A percentile compares a stretch with the other conserved stretches of the same genome.
These are phyloP conservation scores for Wasmannia auropunctata DNA, from an alignment of 1,140 invertebrate genomes.

Conservation along the genomic window DNA sequence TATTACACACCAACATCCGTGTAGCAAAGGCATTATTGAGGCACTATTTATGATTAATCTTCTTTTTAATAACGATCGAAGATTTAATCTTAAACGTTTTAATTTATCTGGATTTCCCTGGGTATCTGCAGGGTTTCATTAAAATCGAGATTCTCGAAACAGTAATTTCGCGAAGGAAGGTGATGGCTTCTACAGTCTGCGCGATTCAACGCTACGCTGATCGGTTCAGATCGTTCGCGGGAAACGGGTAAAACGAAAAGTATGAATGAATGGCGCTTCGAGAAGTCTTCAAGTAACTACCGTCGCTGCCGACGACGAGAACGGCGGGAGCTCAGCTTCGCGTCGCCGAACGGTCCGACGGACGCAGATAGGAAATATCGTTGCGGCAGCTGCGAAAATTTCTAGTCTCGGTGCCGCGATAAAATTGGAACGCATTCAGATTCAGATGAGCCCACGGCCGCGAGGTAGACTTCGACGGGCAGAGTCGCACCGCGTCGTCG, in stretches of 20 bases:
- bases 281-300: background rate
- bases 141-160: background rate
- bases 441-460: conserved; percentile 62
- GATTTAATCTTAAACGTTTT: no score
- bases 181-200: background rate
- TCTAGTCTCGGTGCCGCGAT: conserved; percentile 38
- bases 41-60: no score
- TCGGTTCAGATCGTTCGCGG: background rate
- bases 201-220: background rate
- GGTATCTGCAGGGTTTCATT: background rate
- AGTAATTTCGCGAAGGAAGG: background rate
- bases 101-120: background rate
- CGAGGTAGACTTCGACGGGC: background rate
- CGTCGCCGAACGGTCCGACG: background rate
- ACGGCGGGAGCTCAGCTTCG: background rate
- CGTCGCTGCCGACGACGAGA: background rate
- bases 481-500: background rate
- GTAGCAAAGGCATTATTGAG: no score
- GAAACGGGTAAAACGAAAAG: conserved; percentile 16
- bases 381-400: conserved; percentile 41
- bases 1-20: no score
- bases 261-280: background rate
- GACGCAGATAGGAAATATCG: conserved; percentile 21
- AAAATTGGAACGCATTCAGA: conserved; percentile 67
- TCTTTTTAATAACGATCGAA: background rate